Percentiles rank a stretch among this genome's conserved stretches.
These are phyloP conservation scores for Pentalonia nigronervosa DNA, from an alignment of 1,140 invertebrate genomes.

Conservation along the genomic window DNA sequence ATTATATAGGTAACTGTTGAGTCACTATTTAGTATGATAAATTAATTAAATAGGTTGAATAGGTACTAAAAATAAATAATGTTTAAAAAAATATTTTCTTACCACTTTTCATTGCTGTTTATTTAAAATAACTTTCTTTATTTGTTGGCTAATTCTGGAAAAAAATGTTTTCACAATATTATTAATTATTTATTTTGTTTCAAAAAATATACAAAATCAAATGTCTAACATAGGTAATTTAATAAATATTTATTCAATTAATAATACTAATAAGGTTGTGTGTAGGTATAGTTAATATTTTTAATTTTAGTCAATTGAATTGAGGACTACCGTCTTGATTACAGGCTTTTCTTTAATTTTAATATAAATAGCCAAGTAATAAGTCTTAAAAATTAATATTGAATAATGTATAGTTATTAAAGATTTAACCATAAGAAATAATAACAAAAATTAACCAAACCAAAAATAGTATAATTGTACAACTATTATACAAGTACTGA, in stretches of 20 bases:
- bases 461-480: neutral
- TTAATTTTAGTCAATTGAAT: neutral
- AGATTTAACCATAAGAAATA: neutral
- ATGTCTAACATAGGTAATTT: neutral
- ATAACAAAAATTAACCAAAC: neutral
- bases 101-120: slow-evolving; percentile 29
- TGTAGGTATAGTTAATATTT: neutral
- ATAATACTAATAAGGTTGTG: neutral
- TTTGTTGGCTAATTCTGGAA: slow-evolving; percentile 9
- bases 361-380: too few relatives aligned
- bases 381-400: neutral
- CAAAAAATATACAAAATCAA: neutral
- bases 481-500: neutral
- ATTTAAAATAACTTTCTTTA: neutral
- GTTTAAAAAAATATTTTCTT: slow-evolving; percentile 37
- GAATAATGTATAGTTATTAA: neutral
- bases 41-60: neutral
- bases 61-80: neutral
- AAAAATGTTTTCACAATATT: neutral
- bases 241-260: neutral
- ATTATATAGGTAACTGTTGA: neutral
- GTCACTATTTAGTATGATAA: neutral
- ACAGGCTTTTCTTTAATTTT: too few relatives aligned
- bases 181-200: neutral
- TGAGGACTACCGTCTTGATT: neutral